phyloP scores from a whole-genome alignment of 2,113 vertebrate genomes.

The Carlito syrichta region DNA sequence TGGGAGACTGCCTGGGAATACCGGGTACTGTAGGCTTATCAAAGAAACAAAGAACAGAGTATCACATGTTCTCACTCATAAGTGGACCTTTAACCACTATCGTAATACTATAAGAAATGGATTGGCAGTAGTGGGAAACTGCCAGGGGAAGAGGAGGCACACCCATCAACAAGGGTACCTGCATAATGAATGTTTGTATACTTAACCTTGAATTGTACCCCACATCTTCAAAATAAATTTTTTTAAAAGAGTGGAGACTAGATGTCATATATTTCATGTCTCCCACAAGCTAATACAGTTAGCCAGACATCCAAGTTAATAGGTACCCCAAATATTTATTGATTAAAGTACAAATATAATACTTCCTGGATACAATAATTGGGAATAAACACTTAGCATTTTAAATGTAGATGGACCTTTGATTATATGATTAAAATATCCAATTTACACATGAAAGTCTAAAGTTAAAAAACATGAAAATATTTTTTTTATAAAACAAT shows the following conservation, averaged over 20 bases:
- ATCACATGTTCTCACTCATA: no score
- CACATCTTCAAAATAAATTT: no score
- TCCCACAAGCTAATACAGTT: neutral
- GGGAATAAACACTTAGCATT: neutral
- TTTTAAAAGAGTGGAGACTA: neutral
- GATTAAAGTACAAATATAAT: neutral
- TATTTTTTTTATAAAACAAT: conserved; percentile 13
- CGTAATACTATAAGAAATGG: no score
- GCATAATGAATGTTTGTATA: no score
- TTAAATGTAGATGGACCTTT: neutral
- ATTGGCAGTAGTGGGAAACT: no score
- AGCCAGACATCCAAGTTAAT: neutral
- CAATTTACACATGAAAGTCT: neutral
- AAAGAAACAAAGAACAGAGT: no score
- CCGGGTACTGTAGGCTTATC: no score
- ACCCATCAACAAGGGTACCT: no score
- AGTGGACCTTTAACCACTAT: no score
- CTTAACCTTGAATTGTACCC: no score
- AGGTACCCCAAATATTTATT: neutral
- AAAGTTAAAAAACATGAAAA: conserved; percentile 29
- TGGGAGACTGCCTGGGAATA: no score
- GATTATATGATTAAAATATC: neutral
- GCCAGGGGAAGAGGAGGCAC: no score
- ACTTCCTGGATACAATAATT: neutral
- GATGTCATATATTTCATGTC: neutral